Conservation (phyloP, 2,797 vertebrate species). For the Eidolon dupreanum region DNA sequence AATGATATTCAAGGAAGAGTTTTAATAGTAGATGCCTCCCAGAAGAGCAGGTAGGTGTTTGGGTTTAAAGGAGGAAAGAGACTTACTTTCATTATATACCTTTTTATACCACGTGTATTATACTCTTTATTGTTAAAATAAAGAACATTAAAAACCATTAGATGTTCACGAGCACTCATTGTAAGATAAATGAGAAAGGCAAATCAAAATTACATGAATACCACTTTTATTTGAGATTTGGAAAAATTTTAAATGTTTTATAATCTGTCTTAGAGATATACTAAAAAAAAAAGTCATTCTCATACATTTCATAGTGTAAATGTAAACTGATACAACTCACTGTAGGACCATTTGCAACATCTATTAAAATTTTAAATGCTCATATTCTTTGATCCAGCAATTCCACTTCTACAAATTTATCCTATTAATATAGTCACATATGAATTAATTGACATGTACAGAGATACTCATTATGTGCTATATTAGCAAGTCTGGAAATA, state of each 20-base stretch:
- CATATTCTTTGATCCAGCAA: not conserved
- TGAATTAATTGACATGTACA: not conserved
- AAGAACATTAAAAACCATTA: not conserved
- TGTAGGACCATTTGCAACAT: not conserved
- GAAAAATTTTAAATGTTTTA: not conserved
- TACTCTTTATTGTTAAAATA: constrained; percentile 3
- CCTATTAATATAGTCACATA: not conserved
- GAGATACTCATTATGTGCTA: not conserved
- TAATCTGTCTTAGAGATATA: not conserved
- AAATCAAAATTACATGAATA: not conserved
- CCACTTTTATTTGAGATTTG: not conserved
- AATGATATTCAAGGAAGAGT: constrained; percentile 29
- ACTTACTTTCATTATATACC: not conserved
- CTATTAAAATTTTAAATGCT: not conserved
- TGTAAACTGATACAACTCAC: not conserved
- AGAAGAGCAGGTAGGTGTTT: not conserved
- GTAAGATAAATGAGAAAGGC: constrained; percentile 28
- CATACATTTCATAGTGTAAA: not conserved
- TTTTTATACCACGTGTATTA: not conserved
- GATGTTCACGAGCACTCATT: not conserved
- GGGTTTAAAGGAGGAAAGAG: not conserved
- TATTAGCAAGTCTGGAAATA: not conserved
- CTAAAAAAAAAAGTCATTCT: not conserved
- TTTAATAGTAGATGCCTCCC: not conserved
- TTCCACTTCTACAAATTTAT: constrained; percentile 11